Evolutionary conservation across 2,113 vertebrate genomes (phyloP).

Genomic region (Tympanuchus pallidicinctus): DNA sequence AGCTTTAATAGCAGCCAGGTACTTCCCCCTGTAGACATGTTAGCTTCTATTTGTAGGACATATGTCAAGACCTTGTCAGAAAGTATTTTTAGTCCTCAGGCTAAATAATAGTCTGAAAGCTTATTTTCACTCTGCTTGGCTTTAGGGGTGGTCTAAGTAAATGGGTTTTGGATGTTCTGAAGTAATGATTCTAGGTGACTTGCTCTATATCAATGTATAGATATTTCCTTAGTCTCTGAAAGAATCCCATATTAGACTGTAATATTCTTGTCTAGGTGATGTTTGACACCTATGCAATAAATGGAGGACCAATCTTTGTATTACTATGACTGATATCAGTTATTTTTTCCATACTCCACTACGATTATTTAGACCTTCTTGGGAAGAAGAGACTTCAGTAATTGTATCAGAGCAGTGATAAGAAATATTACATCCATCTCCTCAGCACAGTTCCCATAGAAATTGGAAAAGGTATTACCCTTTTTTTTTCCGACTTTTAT

Average conservation of each 20-base stretch:
- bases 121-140: slow-evolving; percentile 21
- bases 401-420: not conserved
- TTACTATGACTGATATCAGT: not conserved
- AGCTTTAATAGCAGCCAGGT: slow-evolving; percentile 30
- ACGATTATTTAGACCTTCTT: not conserved
- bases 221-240: not conserved
- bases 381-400: not conserved
- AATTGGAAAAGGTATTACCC: not conserved
- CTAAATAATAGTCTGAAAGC: slow-evolving; percentile 22
- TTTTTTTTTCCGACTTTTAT: not conserved
- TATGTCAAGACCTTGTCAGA: slow-evolving; percentile 36
- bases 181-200: slow-evolving; percentile 32
- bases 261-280: not conserved
- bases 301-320: not conserved
- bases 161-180: slow-evolving; percentile 38
- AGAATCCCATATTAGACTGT: slow-evolving; percentile 1
- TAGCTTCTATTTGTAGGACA: slow-evolving; percentile 13
- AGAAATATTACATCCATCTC: not conserved
- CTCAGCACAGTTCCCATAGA: not conserved
- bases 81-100: slow-evolving; percentile 36
- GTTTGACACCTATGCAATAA: not conserved
- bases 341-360: not conserved
- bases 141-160: slow-evolving; percentile 51
- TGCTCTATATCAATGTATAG: not conserved
- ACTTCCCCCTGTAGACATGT: not conserved